These are phyloP conservation scores for Premnoplex brunnescens DNA, from an alignment of 2,797 vertebrate genomes.

Conservation along the genomic window DNA sequence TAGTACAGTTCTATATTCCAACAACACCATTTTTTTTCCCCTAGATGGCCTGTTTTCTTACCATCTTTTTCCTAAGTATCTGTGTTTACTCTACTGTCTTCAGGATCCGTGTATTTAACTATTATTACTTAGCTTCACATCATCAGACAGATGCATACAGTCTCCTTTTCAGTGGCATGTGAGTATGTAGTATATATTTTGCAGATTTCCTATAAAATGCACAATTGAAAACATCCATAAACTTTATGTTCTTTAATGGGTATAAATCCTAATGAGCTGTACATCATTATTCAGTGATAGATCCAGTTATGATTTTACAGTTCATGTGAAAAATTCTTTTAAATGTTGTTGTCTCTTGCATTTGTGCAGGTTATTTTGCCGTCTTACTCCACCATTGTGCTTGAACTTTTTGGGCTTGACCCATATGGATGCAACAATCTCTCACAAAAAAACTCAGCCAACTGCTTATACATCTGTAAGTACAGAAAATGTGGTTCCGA, in stretches of 20 bases:
- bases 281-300: neutral
- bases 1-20: neutral
- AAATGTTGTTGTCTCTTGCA: neutral
- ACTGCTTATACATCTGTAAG: constrained; percentile 96
- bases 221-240: neutral
- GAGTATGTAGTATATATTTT: constrained; percentile 59
- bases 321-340: neutral
- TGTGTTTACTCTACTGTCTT: constrained; percentile 98
- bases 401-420: constrained; percentile 97
- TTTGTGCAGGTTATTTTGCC: constrained; percentile 90
- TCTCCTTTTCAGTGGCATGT: constrained; percentile 99
- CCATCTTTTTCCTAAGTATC: constrained; percentile 96
- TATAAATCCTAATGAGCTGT: neutral
- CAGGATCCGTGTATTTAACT: constrained; percentile 96
- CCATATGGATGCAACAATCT: constrained; percentile 96
- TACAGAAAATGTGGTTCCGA: neutral
- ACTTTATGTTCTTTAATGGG: neutral
- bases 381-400: constrained; percentile 95
- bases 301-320: neutral
- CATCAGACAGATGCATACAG: constrained; percentile 98
- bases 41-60: constrained; percentile 96
- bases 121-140: constrained; percentile 96
- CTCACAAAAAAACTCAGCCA: constrained; percentile 87
- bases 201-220: neutral
- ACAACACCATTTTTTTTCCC: neutral